Conservation (phyloP, 2,888 invertebrate species). For the Agapetus fuscipes region DNA sequence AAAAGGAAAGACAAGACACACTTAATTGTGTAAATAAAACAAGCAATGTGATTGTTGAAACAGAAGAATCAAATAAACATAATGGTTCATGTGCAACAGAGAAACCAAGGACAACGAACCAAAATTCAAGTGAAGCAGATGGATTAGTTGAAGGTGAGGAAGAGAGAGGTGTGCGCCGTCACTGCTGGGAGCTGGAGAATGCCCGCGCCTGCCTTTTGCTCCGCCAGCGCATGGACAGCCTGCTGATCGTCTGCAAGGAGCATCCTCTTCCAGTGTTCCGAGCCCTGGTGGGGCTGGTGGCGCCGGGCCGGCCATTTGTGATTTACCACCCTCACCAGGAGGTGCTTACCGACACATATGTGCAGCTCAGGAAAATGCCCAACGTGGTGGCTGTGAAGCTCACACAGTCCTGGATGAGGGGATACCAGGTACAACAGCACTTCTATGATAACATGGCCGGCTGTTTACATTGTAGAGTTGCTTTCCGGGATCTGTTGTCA, state of each 20-base stretch:
- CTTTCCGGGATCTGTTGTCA: too few species aligned
- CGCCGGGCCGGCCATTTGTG: slow-evolving; percentile 74
- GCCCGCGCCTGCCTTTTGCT: slow-evolving; percentile 54
- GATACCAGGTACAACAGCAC: slow-evolving; percentile 63
- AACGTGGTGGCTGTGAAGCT: slow-evolving; percentile 69
- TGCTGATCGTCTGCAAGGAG: slow-evolving; percentile 73
- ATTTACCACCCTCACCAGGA: slow-evolving; percentile 74
- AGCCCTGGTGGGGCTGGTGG: slow-evolving; percentile 65
- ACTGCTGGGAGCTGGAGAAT: slow-evolving; percentile 66
- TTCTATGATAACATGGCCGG: too few species aligned
- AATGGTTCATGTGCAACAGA: too few species aligned
- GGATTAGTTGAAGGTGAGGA: too few species aligned
- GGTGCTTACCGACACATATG: slow-evolving; percentile 75
- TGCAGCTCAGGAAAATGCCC: slow-evolving; percentile 60
- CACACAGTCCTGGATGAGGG: slow-evolving; percentile 78
- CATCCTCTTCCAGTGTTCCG: slow-evolving; percentile 75
- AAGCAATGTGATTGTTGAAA: too few species aligned
- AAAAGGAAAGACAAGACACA: too few species aligned
- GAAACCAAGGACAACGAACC: too few species aligned
- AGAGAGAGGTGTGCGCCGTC: too few species aligned
- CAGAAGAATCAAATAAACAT: too few species aligned
- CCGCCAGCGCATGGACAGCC: slow-evolving; percentile 57
- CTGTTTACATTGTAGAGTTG: too few species aligned
- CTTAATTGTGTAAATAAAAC: too few species aligned
- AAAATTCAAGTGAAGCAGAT: slow-evolving; percentile 21